Evolutionary conservation across 2,888 invertebrate species (phyloP).

Genomic region (Ormia ochracea): DNA sequence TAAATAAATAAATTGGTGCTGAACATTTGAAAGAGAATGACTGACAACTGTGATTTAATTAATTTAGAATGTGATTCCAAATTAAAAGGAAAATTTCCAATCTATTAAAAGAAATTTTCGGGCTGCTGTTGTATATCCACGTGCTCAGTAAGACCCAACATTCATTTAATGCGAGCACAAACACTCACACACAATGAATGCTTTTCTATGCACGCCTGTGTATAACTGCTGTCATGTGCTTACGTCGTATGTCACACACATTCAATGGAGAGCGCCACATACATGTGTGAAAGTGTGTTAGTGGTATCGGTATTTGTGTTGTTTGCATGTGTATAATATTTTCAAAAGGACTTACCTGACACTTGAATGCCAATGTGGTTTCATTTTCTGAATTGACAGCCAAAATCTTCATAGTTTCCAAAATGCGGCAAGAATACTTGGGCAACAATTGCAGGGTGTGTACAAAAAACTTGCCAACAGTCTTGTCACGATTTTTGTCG

Average conservation of each 20-base stretch:
- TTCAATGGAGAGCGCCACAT: background rate
- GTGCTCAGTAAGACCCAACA: no score
- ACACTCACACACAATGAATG: no score
- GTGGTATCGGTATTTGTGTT: background rate
- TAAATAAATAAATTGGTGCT: no score
- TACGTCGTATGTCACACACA: background rate
- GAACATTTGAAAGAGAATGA: no score
- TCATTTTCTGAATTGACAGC: constrained; percentile 84
- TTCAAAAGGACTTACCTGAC: constrained; percentile 80
- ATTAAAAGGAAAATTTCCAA: no score
- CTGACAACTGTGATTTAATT: no score
- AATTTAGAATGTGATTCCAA: no score
- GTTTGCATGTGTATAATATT: background rate
- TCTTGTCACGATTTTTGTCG: constrained; percentile 81
- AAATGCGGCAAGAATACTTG: constrained; percentile 85
- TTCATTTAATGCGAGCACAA: no score
- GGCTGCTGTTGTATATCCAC: no score
- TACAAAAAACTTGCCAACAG: constrained; percentile 87
- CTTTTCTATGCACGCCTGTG: no score
- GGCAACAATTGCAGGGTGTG: constrained; percentile 93
- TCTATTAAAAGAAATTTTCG: no score
- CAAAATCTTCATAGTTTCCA: constrained; percentile 77
- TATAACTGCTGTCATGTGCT: no score
- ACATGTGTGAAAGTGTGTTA: background rate
- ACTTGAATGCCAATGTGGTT: constrained; percentile 83